Evolutionary conservation across 2,113 vertebrate genomes (phyloP).

Genomic region (Myotis davidii): DNA sequence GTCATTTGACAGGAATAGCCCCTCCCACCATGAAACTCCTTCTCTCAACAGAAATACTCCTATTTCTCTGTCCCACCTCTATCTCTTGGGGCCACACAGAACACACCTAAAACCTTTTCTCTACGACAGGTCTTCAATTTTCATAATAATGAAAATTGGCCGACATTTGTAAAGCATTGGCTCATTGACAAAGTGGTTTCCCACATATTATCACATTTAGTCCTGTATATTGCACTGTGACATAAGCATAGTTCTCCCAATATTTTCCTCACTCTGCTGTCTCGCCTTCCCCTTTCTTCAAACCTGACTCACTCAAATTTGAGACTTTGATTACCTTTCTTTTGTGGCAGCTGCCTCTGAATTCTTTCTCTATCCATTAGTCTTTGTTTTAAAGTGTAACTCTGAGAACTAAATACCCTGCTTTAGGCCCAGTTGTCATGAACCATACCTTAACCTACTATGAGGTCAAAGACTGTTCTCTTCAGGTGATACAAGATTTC

Average conservation of each 20-base stretch:
- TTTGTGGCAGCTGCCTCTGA: background rate
- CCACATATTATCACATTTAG: background rate
- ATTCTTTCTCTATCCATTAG: background rate
- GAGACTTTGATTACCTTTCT: background rate
- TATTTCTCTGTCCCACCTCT: background rate
- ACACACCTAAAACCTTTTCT: background rate
- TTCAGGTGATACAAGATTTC: rapidly evolving
- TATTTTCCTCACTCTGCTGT: background rate
- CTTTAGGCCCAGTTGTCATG: rapidly evolving
- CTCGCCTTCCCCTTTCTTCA: background rate
- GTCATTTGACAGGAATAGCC: background rate
- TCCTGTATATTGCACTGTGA: background rate
- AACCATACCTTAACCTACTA: background rate
- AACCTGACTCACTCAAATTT: background rate
- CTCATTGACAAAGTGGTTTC: background rate
- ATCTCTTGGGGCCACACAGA: background rate
- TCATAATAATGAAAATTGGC: background rate
- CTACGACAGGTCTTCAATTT: background rate
- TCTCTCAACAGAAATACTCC: background rate
- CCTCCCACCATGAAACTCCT: background rate
- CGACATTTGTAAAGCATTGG: background rate
- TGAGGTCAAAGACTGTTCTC: background rate
- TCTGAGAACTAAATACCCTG: background rate
- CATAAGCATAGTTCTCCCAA: background rate
- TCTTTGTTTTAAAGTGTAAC: background rate